phyloP scores from a whole-genome alignment of 2,797 vertebrate species.

The Meda fulgida region DNA sequence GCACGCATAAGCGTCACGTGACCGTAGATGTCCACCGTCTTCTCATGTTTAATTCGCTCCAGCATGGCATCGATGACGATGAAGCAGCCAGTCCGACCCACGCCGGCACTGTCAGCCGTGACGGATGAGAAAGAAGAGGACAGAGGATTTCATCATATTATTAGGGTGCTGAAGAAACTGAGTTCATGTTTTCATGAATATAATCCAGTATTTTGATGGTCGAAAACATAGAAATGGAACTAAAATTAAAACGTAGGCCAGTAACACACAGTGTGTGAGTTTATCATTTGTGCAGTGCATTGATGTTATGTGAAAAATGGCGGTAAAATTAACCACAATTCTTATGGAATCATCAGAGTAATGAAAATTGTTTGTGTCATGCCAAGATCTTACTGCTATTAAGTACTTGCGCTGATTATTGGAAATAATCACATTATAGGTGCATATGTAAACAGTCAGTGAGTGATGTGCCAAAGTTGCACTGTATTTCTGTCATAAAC shows the following conservation, averaged over 20 bases:
- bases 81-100: slow-evolving; percentile 98
- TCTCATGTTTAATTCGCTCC: slow-evolving; percentile 99
- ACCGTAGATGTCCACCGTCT: slow-evolving; percentile 99
- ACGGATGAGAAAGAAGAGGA: slow-evolving; percentile 31
- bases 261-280: background rate
- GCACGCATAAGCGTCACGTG: slow-evolving; percentile 99
- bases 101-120: slow-evolving; percentile 84
- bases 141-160: background rate
- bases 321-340: background rate
- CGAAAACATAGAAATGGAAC: background rate
- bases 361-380: background rate
- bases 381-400: background rate
- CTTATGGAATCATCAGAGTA: background rate
- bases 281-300: background rate
- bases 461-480: background rate
- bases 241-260: background rate
- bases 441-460: background rate
- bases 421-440: background rate
- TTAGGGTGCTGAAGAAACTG: background rate
- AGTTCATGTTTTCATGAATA: background rate
- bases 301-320: background rate
- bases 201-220: background rate
- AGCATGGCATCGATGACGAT: slow-evolving; percentile 99
- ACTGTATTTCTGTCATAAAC: background rate
- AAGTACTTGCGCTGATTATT: background rate